Evolutionary conservation across 2,888 invertebrate species (phyloP), one percentile per base, ranked within the genome.

Genomic region (Papilio elwesi): DNA sequence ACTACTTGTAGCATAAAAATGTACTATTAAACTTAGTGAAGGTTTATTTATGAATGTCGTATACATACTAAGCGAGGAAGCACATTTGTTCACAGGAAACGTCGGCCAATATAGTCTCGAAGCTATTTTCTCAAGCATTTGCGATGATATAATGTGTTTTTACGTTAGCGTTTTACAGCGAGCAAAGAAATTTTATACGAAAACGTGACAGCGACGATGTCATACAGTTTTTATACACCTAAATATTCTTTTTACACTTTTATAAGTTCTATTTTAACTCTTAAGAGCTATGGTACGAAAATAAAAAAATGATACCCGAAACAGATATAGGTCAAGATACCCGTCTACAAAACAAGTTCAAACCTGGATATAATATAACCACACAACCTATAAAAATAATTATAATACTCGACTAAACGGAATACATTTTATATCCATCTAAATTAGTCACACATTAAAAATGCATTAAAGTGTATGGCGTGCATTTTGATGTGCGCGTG

Each of bases 321-420:
- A 70, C 71, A 53, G 63, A 79, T 78, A 77, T 83, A 79, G 82
- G 83, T 84, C 83, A 83, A 81, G 83, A 78, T 76, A 78, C 77
- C 76, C 78, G 76, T 78, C 74, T 78, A 71, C 69, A 77, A 76
- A 78, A 75, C 75, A 75, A 74, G 78, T 80, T 81, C 79, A 78
- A 80, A 81, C 75, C 76, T 75, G 77, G 78, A 77, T 76, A 74
- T 71, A 73, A 70, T 76, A 75, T 74, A 59, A 62, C 71, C 72
- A 71, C 65, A 67, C 49, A 71, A 63, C 47, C 12, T 59, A 59
- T 6, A 13, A 43, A 53, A 1, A 6, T 48, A 5, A 16, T 53
- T 55, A 67, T 47, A 16, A 55, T 16, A 47, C 8, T 26, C 5
- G 10, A n/a, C 9, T 59, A 59, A 59, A 62, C 43, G 43, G 15